phyloP scores from a whole-genome alignment of 2,113 vertebrate species.

The Brachionichthys hirsutus region DNA sequence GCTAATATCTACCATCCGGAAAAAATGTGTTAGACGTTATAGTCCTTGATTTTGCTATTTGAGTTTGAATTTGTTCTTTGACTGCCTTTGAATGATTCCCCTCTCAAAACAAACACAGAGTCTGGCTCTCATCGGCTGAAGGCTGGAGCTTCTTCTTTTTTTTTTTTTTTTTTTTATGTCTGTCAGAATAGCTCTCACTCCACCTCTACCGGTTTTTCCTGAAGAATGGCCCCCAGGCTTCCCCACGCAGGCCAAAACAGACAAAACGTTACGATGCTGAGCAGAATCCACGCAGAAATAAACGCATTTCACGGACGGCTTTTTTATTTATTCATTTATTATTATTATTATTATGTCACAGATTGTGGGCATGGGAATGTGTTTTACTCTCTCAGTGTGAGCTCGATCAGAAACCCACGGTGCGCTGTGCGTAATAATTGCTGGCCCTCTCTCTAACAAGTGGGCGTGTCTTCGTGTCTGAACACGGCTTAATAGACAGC shows the following conservation, averaged over 20 bases:
- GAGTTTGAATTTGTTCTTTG: too few relatives aligned
- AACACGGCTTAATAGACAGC: conserved; percentile 68
- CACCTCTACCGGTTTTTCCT: conserved; percentile 81
- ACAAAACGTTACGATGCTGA: too few relatives aligned
- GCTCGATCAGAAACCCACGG: too few relatives aligned
- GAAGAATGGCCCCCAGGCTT: conserved; percentile 69
- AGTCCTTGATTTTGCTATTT: neutral
- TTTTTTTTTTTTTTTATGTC: conserved; percentile 16
- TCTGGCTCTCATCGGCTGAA: neutral
- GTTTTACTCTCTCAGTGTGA: too few relatives aligned
- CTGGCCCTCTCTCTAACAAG: conserved; percentile 23
- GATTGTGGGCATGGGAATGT: too few relatives aligned
- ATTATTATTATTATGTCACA: conserved; percentile 1
- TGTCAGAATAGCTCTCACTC: conserved; percentile 51
- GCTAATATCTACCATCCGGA: too few relatives aligned
- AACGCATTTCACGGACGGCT: too few relatives aligned
- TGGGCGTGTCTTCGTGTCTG: conserved; percentile 71
- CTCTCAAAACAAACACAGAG: neutral
- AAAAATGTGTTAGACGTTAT: too few relatives aligned
- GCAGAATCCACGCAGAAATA: too few relatives aligned
- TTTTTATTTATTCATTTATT: too few relatives aligned
- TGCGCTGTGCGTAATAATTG: too few relatives aligned
- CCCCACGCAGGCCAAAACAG: conserved; percentile 10
- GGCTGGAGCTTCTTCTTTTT: too few relatives aligned
- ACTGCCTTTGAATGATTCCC: neutral